phyloP scores from a whole-genome alignment of 2,888 invertebrate species.

The Cerastoderma edule region DNA sequence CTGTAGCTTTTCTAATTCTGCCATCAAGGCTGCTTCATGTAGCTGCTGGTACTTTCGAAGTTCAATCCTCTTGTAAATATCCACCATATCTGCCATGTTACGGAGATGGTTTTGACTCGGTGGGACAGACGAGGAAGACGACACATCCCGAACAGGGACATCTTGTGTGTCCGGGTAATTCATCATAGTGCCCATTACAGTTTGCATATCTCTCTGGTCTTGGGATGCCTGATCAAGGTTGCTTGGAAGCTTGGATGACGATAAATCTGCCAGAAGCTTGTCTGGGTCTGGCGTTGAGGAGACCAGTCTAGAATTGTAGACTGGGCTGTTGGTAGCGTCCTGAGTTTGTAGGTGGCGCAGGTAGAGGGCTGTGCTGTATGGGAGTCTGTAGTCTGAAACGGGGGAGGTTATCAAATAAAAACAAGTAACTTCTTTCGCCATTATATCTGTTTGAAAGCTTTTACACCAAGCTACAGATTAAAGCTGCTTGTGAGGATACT shows the following conservation, averaged over 20 bases:
- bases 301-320: slow-evolving; percentile 73
- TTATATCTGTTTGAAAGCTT: neutral
- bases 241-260: slow-evolving; percentile 42
- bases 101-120: slow-evolving; percentile 50
- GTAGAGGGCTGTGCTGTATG: slow-evolving; percentile 43
- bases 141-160: slow-evolving; percentile 65
- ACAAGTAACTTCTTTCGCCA: too few species aligned
- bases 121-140: slow-evolving; percentile 44
- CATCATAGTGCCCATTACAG: too few species aligned
- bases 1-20: slow-evolving; percentile 42
- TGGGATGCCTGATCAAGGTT: slow-evolving; percentile 25
- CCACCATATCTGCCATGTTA: slow-evolving; percentile 60
- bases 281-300: slow-evolving; percentile 80
- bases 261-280: slow-evolving; percentile 52
- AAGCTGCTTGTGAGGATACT: too few species aligned
- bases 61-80: slow-evolving; percentile 55
- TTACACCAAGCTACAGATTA: neutral
- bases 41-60: slow-evolving; percentile 46
- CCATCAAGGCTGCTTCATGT: slow-evolving; percentile 44
- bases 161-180: slow-evolving; percentile 38
- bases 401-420: neutral
- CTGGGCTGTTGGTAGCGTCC: slow-evolving; percentile 57
- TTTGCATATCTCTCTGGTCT: slow-evolving; percentile 3
- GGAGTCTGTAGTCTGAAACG: slow-evolving; percentile 46
- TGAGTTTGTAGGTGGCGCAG: slow-evolving; percentile 41